phyloP scores from a whole-genome alignment of 2,888 invertebrate genomes.

The Drosophila paucipuncta region DNA sequence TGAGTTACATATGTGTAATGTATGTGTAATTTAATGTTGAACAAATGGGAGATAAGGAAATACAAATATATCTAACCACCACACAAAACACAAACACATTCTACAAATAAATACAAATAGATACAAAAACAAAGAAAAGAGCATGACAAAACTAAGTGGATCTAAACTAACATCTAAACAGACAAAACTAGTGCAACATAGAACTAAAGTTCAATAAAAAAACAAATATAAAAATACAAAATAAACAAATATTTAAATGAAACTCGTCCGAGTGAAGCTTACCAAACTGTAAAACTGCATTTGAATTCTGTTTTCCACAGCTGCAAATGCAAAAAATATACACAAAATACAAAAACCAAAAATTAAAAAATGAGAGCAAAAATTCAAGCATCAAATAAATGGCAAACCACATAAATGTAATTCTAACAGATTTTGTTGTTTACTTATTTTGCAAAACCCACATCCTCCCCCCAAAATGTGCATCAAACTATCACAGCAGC shows the following conservation, averaged over 20 bases:
- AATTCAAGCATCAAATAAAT: conserved; percentile 72
- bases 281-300: conserved; percentile 70
- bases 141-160: conserved; percentile 75
- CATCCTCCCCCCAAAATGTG: background rate
- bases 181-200: conserved; percentile 39
- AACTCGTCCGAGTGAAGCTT: conserved; percentile 67
- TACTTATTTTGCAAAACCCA: conserved; percentile 6
- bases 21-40: conserved; percentile 49
- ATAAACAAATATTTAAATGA: conserved; percentile 29
- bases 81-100: conserved; percentile 4
- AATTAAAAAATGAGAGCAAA: conserved; percentile 41
- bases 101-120: conserved; percentile 18
- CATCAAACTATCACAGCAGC: conserved; percentile 3
- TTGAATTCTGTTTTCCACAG: conserved; percentile 65
- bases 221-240: conserved; percentile 34
- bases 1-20: conserved; percentile 46
- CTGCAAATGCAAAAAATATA: conserved; percentile 41
- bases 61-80: conserved; percentile 25
- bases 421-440: conserved; percentile 18
- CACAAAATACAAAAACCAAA: conserved; percentile 32
- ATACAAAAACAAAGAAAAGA: conserved; percentile 41
- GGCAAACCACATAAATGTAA: conserved; percentile 75
- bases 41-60: conserved; percentile 34
- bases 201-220: conserved; percentile 66
- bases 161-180: conserved; percentile 43